Percentiles rank a stretch among this genome's conserved stretches.
Evolutionary conservation across 2,797 vertebrate genomes (phyloP).

Genomic region (Betta splendens): DNA sequence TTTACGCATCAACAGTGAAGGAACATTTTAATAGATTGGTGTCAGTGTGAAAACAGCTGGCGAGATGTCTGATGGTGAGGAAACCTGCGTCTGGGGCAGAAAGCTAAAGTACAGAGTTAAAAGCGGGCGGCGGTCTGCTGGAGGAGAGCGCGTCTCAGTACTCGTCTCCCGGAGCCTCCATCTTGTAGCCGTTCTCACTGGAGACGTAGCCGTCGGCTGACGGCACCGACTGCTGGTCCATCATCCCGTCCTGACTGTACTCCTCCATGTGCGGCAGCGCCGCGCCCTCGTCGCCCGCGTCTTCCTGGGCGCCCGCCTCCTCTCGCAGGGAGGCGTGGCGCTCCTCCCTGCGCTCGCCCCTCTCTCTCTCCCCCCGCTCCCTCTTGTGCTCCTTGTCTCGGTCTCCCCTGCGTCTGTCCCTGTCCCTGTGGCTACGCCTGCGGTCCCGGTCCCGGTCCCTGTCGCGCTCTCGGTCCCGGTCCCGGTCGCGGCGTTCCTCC

Average conservation of each 20-base stretch:
- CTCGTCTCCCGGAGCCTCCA: conserved; percentile 84
- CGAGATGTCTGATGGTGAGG: neutral
- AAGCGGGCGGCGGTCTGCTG: conserved; percentile 4
- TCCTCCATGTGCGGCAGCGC: conserved; percentile 69
- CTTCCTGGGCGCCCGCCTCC: conserved; percentile 69
- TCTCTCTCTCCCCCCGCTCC: conserved; percentile 82
- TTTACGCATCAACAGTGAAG: conserved; percentile 10
- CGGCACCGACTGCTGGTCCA: conserved; percentile 86
- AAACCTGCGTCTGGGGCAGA: conserved; percentile 6
- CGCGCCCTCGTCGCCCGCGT: conserved; percentile 69
- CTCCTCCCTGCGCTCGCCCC: conserved; percentile 84
- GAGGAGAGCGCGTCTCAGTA: conserved; percentile 63
- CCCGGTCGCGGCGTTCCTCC: conserved; percentile 81
- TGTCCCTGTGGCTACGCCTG: conserved; percentile 83
- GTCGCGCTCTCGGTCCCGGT: too few species aligned
- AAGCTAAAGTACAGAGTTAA: conserved; percentile 27
- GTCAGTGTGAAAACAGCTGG: conserved; percentile 13
- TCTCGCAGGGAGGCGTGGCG: conserved; percentile 71
- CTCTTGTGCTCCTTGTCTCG: conserved; percentile 87
- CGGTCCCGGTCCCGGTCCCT: conserved; percentile 82
- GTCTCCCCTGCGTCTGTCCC: conserved; percentile 83
- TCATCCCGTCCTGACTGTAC: conserved; percentile 85
- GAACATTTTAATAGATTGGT: conserved; percentile 22
- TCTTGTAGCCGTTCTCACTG: conserved; percentile 86
- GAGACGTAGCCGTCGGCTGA: conserved; percentile 87